These are phyloP conservation scores for Drosophila robusta DNA, from an alignment of 2,888 invertebrate genomes.

Conservation along the genomic window DNA sequence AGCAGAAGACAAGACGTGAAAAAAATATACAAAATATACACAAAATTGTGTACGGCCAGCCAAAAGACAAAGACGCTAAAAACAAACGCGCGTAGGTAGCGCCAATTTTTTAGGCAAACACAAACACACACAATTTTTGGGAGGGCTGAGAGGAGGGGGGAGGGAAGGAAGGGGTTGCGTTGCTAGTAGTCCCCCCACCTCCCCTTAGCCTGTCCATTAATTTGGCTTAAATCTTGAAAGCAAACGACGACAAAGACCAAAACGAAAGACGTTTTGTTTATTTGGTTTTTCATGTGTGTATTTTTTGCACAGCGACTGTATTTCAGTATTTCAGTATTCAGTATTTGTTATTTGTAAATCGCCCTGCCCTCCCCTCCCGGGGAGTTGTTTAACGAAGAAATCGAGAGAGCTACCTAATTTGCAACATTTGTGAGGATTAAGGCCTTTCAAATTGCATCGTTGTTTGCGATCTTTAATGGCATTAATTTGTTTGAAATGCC, in stretches of 20 bases:
- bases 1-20: constrained; percentile 54
- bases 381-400: constrained; percentile 38
- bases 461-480: constrained; percentile 49
- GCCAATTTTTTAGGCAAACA: constrained; percentile 76
- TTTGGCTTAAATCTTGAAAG: constrained; percentile 70
- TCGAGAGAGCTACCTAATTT: constrained; percentile 67
- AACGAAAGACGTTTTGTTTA: constrained; percentile 60
- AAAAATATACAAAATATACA: constrained; percentile 49
- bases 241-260: constrained; percentile 54
- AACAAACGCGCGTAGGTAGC: constrained; percentile 75
- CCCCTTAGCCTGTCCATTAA: constrained; percentile 60
- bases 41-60: constrained; percentile 2
- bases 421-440: constrained; percentile 61
- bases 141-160: neutral
- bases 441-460: constrained; percentile 57
- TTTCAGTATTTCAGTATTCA: constrained; percentile 2
- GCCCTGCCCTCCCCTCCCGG: neutral
- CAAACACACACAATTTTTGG: constrained; percentile 11
- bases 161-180: neutral
- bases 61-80: constrained; percentile 62
- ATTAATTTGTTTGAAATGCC: constrained; percentile 61
- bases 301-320: neutral
- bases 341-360: constrained; percentile 17
- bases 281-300: constrained; percentile 50
- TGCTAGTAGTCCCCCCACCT: neutral